phyloP scores from a whole-genome alignment of 2,888 invertebrate species.

The Heteromurus nitidus region DNA sequence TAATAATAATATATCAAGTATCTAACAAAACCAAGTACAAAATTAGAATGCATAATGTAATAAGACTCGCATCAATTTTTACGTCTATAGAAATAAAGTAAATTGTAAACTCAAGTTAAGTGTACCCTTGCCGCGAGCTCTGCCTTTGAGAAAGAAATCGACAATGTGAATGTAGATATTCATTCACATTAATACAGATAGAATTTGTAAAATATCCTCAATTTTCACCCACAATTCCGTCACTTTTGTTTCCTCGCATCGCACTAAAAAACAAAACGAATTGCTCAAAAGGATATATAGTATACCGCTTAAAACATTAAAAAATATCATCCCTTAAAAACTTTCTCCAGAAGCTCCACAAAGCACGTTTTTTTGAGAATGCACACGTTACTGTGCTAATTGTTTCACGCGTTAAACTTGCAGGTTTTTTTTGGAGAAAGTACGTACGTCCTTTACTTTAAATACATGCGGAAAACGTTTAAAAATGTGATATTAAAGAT shows the following conservation, averaged over 20 bases:
- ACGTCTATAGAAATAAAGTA: no score
- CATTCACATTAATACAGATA: slow-evolving; percentile 26
- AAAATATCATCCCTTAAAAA: no score
- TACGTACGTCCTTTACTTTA: neutral
- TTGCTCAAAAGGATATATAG: no score
- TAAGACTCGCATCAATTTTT: no score
- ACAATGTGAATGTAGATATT: no score
- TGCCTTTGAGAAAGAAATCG: no score
- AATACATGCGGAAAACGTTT: neutral
- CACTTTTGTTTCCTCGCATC: neutral
- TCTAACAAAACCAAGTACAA: slow-evolving; percentile 35
- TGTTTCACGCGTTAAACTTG: neutral
- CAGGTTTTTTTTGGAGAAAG: slow-evolving; percentile 12
- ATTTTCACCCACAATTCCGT: neutral
- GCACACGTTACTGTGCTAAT: neutral
- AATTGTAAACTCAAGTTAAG: no score
- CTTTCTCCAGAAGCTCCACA: no score
- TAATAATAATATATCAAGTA: slow-evolving; percentile 5
- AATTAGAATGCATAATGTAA: slow-evolving; percentile 37
- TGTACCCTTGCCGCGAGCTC: no score
- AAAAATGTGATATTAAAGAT: slow-evolving; percentile 2
- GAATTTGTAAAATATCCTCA: slow-evolving; percentile 16
- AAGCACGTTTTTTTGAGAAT: no score
- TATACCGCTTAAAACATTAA: no score
- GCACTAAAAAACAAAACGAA: no score